These are phyloP conservation scores for Lobophora halterata DNA, from an alignment of 2,888 invertebrate genomes.

Conservation along the genomic window DNA sequence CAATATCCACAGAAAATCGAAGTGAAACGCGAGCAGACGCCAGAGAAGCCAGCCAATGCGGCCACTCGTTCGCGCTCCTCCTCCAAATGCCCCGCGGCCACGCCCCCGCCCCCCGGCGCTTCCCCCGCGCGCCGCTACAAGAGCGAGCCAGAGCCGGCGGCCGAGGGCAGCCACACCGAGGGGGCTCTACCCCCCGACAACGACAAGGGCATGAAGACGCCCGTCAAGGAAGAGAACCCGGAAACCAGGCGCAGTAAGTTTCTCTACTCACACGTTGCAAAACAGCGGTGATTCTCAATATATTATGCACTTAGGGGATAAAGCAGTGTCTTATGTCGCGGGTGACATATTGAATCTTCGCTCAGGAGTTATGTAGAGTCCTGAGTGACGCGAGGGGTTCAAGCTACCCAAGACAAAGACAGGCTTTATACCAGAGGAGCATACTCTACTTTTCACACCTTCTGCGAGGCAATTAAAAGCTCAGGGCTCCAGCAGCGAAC, in stretches of 20 bases:
- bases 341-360: too few species aligned
- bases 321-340: too few species aligned
- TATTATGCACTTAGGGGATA: too few species aligned
- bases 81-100: constrained; percentile 52
- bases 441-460: too few species aligned
- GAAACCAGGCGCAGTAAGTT: constrained; percentile 57
- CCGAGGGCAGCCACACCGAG: constrained; percentile 63
- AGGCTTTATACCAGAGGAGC: too few species aligned
- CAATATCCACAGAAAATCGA: constrained; percentile 67
- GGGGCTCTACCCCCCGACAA: constrained; percentile 54
- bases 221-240: constrained; percentile 50
- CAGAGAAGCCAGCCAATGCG: constrained; percentile 66
- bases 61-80: constrained; percentile 54
- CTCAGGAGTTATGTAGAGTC: too few species aligned
- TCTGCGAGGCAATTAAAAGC: too few species aligned
- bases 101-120: constrained; percentile 24
- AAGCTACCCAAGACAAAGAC: too few species aligned
- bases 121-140: constrained; percentile 59
- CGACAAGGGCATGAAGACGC: constrained; percentile 47
- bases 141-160: constrained; percentile 61
- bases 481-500: too few species aligned
- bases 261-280: background rate
- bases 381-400: too few species aligned
- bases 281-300: too few species aligned
- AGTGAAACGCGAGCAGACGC: constrained; percentile 67